Conservation (phyloP, 2,888 invertebrate species). For the Subacronicta megacephala region DNA sequence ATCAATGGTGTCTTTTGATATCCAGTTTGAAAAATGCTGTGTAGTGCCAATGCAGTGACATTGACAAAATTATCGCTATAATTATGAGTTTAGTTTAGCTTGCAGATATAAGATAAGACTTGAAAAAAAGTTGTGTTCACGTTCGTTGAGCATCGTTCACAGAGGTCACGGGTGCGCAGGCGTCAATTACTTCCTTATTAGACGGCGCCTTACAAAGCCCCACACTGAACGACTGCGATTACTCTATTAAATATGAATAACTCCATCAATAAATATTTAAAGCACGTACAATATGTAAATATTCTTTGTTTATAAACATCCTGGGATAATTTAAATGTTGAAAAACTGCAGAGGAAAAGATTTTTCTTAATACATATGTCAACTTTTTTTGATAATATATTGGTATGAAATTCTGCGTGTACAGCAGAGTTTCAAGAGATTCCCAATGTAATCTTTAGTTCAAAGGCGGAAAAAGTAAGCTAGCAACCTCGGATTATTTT, state of each 20-base stretch:
- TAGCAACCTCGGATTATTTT: too few relatives aligned
- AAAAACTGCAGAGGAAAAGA: background rate
- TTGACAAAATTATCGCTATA: too few relatives aligned
- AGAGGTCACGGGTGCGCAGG: slow-evolving; percentile 54
- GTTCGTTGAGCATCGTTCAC: slow-evolving; percentile 40
- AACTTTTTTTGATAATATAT: too few relatives aligned
- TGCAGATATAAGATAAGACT: slow-evolving; percentile 1
- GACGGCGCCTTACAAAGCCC: slow-evolving; percentile 49
- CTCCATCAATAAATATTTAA: slow-evolving; percentile 14
- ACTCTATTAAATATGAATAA: slow-evolving; percentile 28
- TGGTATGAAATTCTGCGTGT: too few relatives aligned
- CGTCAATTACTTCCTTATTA: slow-evolving; percentile 60
- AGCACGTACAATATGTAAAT: slow-evolving; percentile 6
- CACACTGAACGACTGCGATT: slow-evolving; percentile 22
- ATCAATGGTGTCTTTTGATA: too few relatives aligned
- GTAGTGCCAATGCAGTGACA: too few relatives aligned
- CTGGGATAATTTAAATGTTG: background rate
- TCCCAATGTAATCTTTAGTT: too few relatives aligned
- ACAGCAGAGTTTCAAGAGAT: too few relatives aligned
- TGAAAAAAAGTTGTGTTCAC: slow-evolving; percentile 18
- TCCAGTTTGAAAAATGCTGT: too few relatives aligned
- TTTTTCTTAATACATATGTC: background rate
- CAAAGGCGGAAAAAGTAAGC: too few relatives aligned
- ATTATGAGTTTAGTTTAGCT: background rate
- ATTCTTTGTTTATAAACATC: slow-evolving; percentile 9